phyloP scores from a whole-genome alignment of 2,888 invertebrate species.

The Polietes domitor region DNA sequence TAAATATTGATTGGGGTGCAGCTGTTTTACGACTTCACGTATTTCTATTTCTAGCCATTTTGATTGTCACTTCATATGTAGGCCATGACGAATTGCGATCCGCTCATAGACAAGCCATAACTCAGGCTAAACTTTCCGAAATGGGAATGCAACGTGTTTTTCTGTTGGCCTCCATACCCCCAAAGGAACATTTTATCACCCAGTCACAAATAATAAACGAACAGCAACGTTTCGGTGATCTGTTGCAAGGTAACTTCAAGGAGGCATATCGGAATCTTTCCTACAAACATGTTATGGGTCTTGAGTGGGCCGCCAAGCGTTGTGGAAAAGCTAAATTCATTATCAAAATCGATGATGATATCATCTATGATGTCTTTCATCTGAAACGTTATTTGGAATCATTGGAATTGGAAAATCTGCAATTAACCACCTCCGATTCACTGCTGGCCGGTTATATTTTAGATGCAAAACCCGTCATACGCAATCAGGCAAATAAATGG shows the following conservation, averaged over 20 bases:
- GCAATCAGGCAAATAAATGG: conserved; percentile 89
- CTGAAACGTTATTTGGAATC: conserved; percentile 81
- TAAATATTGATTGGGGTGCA: too few species aligned
- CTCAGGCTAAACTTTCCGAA: conserved; percentile 82
- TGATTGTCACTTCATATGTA: conserved; percentile 89
- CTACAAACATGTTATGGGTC: conserved; percentile 91
- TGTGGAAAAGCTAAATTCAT: conserved; percentile 85
- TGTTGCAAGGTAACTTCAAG: conserved; percentile 88
- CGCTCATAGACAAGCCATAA: conserved; percentile 86
- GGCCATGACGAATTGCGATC: conserved; percentile 87
- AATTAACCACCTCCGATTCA: conserved; percentile 74
- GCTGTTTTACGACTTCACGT: background rate
- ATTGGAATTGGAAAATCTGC: conserved; percentile 76
- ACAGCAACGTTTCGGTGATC: conserved; percentile 84
- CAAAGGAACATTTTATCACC: conserved; percentile 81
- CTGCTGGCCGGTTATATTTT: conserved; percentile 86
- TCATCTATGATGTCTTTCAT: conserved; percentile 86
- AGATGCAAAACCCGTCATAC: conserved; percentile 84
- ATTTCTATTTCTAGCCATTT: conserved; percentile 75
- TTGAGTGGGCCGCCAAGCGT: conserved; percentile 86
- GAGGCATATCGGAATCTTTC: conserved; percentile 92
- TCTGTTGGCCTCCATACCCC: conserved; percentile 84
- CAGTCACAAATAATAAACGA: conserved; percentile 85
- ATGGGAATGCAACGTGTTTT: conserved; percentile 86
- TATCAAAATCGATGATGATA: conserved; percentile 92